Conservation (phyloP, 2,113 vertebrate genomes). For the Catharus minimus region DNA sequence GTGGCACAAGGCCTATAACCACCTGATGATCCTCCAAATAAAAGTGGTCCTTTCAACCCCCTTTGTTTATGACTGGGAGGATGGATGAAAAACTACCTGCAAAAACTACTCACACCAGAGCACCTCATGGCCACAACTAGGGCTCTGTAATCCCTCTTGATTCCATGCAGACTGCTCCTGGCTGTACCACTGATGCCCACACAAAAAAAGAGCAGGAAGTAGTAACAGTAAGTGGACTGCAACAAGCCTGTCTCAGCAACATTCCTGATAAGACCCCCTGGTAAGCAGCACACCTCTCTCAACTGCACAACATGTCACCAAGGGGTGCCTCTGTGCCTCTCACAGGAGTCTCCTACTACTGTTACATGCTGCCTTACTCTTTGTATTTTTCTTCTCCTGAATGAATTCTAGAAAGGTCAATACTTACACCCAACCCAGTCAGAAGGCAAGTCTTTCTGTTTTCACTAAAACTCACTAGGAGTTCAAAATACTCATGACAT, state of each 20-base stretch:
- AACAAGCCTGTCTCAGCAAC: neutral
- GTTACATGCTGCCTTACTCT: neutral
- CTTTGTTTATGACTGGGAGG: neutral
- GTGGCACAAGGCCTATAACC: neutral
- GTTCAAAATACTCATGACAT: neutral
- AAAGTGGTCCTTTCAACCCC: accelerated
- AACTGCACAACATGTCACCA: neutral
- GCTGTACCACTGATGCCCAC: neutral
- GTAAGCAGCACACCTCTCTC: neutral
- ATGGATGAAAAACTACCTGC: neutral
- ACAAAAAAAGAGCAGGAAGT: neutral
- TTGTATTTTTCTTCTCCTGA: neutral
- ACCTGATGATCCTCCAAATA: neutral
- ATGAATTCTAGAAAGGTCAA: neutral
- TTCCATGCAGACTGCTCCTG: neutral
- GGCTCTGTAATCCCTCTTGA: neutral
- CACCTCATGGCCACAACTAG: too few species aligned
- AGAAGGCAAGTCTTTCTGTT: neutral
- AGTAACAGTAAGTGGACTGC: neutral
- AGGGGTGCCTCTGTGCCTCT: neutral
- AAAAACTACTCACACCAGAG: neutral
- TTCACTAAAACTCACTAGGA: neutral
- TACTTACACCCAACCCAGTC: neutral
- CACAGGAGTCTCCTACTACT: neutral
- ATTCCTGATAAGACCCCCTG: neutral